Evolutionary conservation across 1,140 invertebrate genomes (phyloP).

Genomic region (Oreohelix idahoensis): DNA sequence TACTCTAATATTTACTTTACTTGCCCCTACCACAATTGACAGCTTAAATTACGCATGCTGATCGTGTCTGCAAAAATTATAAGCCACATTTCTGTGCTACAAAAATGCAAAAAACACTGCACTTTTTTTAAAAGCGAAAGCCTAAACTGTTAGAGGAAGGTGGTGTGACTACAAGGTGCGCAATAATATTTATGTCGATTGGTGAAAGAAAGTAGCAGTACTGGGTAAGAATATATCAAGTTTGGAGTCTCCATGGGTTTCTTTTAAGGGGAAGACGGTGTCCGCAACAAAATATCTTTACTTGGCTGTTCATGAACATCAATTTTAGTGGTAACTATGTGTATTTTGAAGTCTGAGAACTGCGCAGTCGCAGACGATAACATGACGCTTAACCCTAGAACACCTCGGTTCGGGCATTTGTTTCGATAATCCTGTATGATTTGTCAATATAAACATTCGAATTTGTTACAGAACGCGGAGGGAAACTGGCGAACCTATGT

Average conservation of each 20-base stretch:
- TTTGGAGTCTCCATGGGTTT: neutral
- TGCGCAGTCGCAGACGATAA: slow-evolving; percentile 44
- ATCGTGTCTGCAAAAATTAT: no score
- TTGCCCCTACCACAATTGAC: no score
- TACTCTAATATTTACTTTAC: no score
- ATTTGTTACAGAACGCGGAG: slow-evolving; percentile 10
- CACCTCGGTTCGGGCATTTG: slow-evolving; percentile 26
- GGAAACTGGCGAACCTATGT: slow-evolving; percentile 18
- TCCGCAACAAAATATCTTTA: neutral
- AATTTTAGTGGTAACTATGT: neutral
- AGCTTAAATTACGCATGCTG: no score
- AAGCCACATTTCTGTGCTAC: no score
- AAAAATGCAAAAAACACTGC: no score
- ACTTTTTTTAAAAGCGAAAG: neutral
- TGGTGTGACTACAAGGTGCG: neutral
- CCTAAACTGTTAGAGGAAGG: neutral
- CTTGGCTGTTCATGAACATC: neutral
- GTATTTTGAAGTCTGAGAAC: slow-evolving; percentile 1
- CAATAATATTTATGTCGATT: neutral
- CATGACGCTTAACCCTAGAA: slow-evolving; percentile 16
- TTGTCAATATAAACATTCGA: neutral
- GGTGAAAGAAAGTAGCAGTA: neutral
- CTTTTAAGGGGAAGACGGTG: neutral
- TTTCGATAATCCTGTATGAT: neutral
- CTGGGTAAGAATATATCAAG: neutral